phyloP scores from a whole-genome alignment of 1,140 invertebrate species.

The Drosophila ironensis region DNA sequence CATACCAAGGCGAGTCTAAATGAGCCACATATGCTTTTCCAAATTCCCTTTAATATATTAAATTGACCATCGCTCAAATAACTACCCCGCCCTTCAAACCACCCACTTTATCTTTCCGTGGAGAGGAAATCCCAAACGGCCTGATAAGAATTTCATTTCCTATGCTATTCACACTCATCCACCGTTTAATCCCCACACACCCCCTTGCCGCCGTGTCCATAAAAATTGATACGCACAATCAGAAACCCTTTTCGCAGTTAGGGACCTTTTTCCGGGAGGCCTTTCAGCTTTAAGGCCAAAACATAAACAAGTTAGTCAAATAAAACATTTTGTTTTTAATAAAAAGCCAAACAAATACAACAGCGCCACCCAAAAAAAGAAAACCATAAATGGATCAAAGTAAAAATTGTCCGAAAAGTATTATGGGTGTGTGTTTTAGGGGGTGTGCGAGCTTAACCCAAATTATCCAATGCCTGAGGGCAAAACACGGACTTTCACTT shows the following conservation, averaged over 20 bases:
- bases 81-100: no score
- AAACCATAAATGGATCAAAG: conserved; percentile 68
- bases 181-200: conserved; percentile 10
- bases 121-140: conserved; percentile 37
- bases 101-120: neutral
- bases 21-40: neutral
- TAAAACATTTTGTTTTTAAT: conserved; percentile 79
- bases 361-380: neutral
- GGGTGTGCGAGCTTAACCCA: conserved; percentile 37
- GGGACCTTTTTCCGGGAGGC: conserved; percentile 28
- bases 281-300: conserved; percentile 43
- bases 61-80: conserved; percentile 12
- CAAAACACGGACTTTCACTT: conserved; percentile 58
- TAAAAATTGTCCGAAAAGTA: conserved; percentile 54
- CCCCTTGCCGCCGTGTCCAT: conserved; percentile 24
- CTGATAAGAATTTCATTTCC: conserved; percentile 52
- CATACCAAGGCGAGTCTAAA: neutral
- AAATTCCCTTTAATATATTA: conserved; percentile 22
- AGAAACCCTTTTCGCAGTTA: conserved; percentile 38
- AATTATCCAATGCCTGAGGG: conserved; percentile 73
- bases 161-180: conserved; percentile 44
- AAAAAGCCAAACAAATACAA: conserved; percentile 65
- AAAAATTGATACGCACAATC: conserved; percentile 52
- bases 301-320: conserved; percentile 58
- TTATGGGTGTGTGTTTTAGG: conserved; percentile 13